phyloP scores from a whole-genome alignment of 2,113 vertebrate genomes.

The Amblyornis subalaris region DNA sequence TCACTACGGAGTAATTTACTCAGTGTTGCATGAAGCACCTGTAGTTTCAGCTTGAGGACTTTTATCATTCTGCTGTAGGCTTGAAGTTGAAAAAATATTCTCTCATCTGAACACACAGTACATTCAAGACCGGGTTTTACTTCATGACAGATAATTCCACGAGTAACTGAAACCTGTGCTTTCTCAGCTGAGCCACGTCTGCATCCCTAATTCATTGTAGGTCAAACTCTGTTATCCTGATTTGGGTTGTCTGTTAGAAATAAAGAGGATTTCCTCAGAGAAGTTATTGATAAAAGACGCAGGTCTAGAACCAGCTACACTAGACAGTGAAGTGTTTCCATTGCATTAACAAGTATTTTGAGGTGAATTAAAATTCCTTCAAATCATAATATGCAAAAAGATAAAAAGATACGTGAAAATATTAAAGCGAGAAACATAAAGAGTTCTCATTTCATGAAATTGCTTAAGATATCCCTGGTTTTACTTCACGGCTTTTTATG shows the following conservation, averaged over 20 bases:
- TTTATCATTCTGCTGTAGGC: background rate
- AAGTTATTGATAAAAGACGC: background rate
- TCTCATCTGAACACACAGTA: background rate
- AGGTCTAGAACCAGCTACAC: background rate
- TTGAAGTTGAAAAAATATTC: background rate
- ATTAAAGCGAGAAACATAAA: background rate
- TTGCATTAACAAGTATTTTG: background rate
- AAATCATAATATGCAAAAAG: background rate
- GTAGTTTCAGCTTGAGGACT: conserved; percentile 10
- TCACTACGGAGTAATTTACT: conserved; percentile 13
- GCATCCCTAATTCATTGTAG: background rate
- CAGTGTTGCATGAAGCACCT: conserved; percentile 15
- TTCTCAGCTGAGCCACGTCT: background rate
- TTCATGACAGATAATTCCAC: background rate
- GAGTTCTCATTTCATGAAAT: background rate
- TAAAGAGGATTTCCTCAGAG: background rate
- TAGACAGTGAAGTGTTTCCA: background rate
- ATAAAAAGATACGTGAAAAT: background rate
- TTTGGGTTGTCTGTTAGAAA: background rate
- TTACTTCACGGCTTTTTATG: background rate
- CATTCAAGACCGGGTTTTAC: background rate
- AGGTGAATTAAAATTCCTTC: background rate
- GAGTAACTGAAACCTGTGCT: background rate
- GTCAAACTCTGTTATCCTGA: background rate
- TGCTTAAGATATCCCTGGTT: background rate